A percentile compares a stretch with the other conserved stretches of the same genome.
Evolutionary conservation across 2,113 vertebrate species (phyloP).

Genomic region (Drymodes brunneopygia): DNA sequence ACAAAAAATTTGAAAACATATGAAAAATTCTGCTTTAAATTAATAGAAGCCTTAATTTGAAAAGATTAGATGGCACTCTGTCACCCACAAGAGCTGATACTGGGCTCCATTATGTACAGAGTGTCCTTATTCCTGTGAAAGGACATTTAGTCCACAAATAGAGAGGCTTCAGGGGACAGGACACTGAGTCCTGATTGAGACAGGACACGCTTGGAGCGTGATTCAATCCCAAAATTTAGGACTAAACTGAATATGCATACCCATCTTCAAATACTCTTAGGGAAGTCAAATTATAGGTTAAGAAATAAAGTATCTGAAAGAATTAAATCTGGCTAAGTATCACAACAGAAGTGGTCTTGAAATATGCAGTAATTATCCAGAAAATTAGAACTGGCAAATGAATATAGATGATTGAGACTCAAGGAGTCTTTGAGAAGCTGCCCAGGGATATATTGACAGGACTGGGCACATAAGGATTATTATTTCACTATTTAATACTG

Average conservation of each 20-base stretch:
- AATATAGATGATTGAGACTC: not conserved
- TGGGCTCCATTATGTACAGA: not conserved
- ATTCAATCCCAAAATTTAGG: not conserved
- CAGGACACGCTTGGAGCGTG: not conserved
- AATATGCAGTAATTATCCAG: constrained; percentile 3
- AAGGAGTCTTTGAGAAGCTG: constrained; percentile 14
- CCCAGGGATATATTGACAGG: not conserved
- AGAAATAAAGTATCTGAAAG: not conserved
- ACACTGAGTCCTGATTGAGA: not conserved
- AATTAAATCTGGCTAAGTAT: not conserved
- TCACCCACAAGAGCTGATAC: not conserved
- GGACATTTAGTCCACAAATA: not conserved
- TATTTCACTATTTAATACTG: not conserved
- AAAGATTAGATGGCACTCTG: not conserved
- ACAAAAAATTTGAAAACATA: not conserved
- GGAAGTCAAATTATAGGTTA: constrained; percentile 6
- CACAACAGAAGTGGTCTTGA: constrained; percentile 21
- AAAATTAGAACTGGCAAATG: constrained; percentile 29
- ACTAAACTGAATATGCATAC: not conserved
- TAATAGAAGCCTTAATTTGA: not conserved
- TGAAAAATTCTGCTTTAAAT: not conserved
- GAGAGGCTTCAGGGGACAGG: not conserved
- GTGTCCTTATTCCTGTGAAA: not conserved
- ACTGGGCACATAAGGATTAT: not conserved
- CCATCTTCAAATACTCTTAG: not conserved